Evolutionary conservation across 2,797 vertebrate species (phyloP).

Genomic region (Leptatherina wallacei): DNA sequence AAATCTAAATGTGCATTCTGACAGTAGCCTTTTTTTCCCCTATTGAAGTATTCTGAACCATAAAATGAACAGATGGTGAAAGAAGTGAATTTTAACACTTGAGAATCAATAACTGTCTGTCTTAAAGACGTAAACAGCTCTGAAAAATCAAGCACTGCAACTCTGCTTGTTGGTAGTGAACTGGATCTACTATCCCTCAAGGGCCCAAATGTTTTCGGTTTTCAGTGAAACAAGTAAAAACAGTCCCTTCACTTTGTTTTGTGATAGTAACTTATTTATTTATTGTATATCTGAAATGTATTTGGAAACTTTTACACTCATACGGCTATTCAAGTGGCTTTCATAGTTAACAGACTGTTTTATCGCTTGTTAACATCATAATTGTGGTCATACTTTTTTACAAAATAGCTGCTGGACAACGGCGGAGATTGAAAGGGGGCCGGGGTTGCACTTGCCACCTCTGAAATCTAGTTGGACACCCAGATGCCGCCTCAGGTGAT

Average conservation of each 20-base stretch:
- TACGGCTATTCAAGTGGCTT: neutral
- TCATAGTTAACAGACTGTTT: neutral
- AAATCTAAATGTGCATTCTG: constrained; percentile 56
- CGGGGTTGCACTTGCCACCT: neutral
- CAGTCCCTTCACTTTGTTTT: neutral
- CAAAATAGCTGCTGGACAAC: neutral
- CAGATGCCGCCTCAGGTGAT: no score
- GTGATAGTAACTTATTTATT: neutral
- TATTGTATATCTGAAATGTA: neutral
- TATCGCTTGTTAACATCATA: constrained; percentile 12
- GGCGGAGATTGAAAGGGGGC: no score
- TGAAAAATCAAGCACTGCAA: constrained; percentile 39
- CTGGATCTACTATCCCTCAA: constrained; percentile 25
- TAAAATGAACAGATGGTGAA: constrained; percentile 64
- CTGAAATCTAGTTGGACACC: no score
- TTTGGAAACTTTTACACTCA: neutral
- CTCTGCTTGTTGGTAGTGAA: constrained; percentile 29
- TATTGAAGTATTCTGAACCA: constrained; percentile 42
- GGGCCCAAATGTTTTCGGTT: constrained; percentile 19
- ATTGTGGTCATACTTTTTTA: neutral
- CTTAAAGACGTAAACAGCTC: constrained; percentile 59
- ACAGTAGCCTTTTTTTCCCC: constrained; percentile 21
- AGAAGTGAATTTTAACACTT: constrained; percentile 58
- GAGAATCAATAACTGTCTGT: constrained; percentile 66
- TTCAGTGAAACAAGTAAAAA: constrained; percentile 22